Evolutionary conservation across 2,797 vertebrate genomes (phyloP).

Genomic region (Xenentodon cancila): DNA sequence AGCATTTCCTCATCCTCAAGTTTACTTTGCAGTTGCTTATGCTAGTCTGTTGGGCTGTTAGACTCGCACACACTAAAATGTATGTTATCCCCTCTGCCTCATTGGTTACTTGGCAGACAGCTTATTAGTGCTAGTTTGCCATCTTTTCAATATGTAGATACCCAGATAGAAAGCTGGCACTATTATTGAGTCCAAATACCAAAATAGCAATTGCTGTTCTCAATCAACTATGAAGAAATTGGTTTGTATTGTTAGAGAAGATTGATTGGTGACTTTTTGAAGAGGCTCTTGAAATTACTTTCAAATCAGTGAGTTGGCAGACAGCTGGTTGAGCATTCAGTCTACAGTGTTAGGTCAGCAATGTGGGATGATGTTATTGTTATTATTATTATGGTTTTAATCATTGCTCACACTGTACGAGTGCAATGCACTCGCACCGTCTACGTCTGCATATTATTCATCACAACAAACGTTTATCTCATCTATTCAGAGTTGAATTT

Average conservation of each 20-base stretch:
- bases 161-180: conserved; percentile 60
- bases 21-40: conserved; percentile 61
- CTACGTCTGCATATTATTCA: conserved; percentile 36
- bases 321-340: conserved; percentile 56
- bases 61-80: conserved; percentile 46
- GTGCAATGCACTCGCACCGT: conserved; percentile 25
- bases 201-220: conserved; percentile 67
- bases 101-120: conserved; percentile 59
- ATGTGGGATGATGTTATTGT: conserved; percentile 21
- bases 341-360: conserved; percentile 45
- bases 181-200: conserved; percentile 53
- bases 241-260: conserved; percentile 65
- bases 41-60: conserved; percentile 50
- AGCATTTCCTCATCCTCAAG: conserved; percentile 52
- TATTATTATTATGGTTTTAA: conserved; percentile 15
- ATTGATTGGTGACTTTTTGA: conserved; percentile 65
- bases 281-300: conserved; percentile 65
- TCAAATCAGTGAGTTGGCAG: conserved; percentile 58
- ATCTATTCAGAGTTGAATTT: conserved; percentile 69
- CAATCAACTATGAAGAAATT: conserved; percentile 70
- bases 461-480: conserved; percentile 59
- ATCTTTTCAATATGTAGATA: conserved; percentile 62
- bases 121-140: conserved; percentile 63
- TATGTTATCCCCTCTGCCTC: conserved; percentile 48
- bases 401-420: conserved; percentile 27